Percentiles rank a stretch among this genome's conserved stretches.
Conservation (phyloP, 2,113 vertebrate genomes). For the Pachyramphus minor region DNA sequence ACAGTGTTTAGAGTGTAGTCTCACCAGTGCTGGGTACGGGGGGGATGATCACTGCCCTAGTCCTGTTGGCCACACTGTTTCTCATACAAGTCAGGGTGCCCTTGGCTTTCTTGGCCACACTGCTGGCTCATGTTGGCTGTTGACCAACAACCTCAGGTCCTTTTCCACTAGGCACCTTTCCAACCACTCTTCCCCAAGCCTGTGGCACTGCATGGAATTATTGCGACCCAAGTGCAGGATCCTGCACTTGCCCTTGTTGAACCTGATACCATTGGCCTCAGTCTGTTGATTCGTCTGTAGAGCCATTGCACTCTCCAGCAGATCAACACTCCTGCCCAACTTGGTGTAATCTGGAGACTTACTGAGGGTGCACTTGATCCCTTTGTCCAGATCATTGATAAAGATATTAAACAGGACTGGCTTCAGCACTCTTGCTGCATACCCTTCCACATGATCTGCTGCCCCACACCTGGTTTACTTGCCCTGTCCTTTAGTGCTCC, state of each 20-base stretch:
- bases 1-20: not conserved
- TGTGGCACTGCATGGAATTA: not conserved
- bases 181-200: not conserved
- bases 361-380: not conserved
- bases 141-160: not conserved
- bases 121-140: not conserved
- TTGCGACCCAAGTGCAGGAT: not conserved
- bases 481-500: not conserved
- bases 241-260: not conserved
- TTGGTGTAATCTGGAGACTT: not conserved
- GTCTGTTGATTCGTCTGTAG: accelerated
- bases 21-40: not conserved
- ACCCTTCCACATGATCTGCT: accelerated
- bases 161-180: not conserved
- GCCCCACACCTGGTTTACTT: not conserved
- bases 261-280: not conserved
- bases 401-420: not conserved
- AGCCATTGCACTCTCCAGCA: not conserved
- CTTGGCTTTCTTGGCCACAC: not conserved
- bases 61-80: not conserved
- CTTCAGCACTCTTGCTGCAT: not conserved
- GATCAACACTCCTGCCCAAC: not conserved
- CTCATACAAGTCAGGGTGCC: not conserved
- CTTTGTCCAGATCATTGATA: not conserved
- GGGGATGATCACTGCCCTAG: not conserved